These are phyloP conservation scores for Mus caroli DNA, from an alignment of 2,797 vertebrate genomes.

Conservation along the genomic window DNA sequence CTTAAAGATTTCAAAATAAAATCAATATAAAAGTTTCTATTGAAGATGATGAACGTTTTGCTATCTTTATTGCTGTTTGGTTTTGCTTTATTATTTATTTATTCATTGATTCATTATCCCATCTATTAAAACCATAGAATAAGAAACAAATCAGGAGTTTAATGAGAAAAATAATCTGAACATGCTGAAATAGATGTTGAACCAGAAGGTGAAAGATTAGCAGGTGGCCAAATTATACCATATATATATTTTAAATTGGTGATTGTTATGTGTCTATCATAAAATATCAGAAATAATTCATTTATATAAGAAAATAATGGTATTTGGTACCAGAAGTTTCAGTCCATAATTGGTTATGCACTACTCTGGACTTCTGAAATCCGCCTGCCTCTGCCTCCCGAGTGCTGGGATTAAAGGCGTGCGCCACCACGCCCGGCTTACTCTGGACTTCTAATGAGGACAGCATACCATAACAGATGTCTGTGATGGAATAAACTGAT, in stretches of 20 bases:
- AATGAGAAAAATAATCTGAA: neutral
- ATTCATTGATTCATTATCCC: neutral
- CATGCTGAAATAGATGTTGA: neutral
- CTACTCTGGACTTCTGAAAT: neutral
- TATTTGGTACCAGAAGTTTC: neutral
- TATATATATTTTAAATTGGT: neutral
- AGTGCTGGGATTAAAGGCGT: too few species aligned
- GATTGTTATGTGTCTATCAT: neutral
- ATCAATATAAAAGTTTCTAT: neutral
- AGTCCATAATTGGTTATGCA: neutral
- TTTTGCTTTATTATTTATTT: neutral
- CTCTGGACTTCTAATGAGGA: neutral
- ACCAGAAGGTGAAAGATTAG: neutral
- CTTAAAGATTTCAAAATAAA: conserved; percentile 2
- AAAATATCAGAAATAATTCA: neutral
- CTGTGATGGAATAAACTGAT: neutral
- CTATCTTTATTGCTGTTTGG: neutral
- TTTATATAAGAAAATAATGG: neutral
- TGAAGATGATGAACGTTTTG: neutral
- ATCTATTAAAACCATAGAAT: neutral
- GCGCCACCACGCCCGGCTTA: too few species aligned
- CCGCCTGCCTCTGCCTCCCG: too few species aligned
- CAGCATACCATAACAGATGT: rapidly evolving
- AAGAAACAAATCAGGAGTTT: neutral
- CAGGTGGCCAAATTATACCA: neutral